A percentile compares a stretch with the other conserved stretches of the same genome.
Evolutionary conservation across 2,888 invertebrate species (phyloP).

Genomic region (Syrphus vitripennis): DNA sequence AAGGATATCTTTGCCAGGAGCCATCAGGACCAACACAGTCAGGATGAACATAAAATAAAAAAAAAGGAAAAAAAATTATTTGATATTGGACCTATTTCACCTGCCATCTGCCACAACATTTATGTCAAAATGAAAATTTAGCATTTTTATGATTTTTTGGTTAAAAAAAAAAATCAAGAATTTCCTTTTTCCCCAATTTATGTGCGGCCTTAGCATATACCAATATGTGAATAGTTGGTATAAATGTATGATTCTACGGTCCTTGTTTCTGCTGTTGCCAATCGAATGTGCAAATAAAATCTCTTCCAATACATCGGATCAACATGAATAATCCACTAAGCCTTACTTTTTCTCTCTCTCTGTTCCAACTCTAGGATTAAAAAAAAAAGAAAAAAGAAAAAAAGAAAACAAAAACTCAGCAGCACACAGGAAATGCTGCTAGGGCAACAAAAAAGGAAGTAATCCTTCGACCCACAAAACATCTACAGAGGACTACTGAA

Average conservation of each 20-base stretch:
- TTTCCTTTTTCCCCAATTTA: not conserved
- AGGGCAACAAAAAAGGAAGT: constrained; percentile 44
- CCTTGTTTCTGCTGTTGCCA: constrained; percentile 15
- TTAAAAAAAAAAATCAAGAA: constrained; percentile 9
- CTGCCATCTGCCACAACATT: constrained; percentile 71
- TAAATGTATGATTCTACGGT: not conserved
- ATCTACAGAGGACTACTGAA: constrained; percentile 61
- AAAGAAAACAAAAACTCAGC: not conserved
- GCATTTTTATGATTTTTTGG: constrained; percentile 64
- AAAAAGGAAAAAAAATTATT: constrained; percentile 12
- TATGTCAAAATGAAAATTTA: constrained; percentile 68
- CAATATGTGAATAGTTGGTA: not conserved
- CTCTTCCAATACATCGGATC: constrained; percentile 57
- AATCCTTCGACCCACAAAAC: constrained; percentile 66
- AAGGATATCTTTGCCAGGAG: not conserved
- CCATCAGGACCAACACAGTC: too few species aligned
- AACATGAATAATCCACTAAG: constrained; percentile 68
- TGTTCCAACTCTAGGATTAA: not conserved
- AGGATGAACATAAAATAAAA: not conserved
- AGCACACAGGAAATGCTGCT: constrained; percentile 9
- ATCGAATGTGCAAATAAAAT: constrained; percentile 67
- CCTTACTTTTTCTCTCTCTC: not conserved
- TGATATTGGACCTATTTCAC: constrained; percentile 54
- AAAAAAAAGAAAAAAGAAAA: not conserved
- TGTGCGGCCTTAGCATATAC: not conserved